Base-by-base conservation (phyloP, 2,888 invertebrate genomes). In the Diarsia mendica region DNA sequence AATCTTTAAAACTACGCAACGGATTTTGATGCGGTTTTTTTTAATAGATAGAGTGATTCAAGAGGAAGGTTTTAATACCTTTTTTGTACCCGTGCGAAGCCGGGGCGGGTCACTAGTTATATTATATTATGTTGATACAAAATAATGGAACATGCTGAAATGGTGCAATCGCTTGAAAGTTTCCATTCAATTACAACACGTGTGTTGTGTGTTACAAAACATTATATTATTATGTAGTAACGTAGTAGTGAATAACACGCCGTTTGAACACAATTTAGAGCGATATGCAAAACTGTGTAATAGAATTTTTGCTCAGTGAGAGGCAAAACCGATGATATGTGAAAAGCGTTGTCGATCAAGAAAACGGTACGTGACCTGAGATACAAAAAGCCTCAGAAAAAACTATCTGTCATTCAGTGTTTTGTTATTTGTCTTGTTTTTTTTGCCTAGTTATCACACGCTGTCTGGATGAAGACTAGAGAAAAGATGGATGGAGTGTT, bases 101-200 rank as follows among this genome's bases (percentile, higher is more conserved):
- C n/a, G n/a, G n/a, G n/a, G n/a, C n/a, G n/a, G n/a, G n/a, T n/a
- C n/a, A n/a, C n/a, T n/a, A n/a, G n/a, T 20, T 9, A 13, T 23
- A 51, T 20, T 10, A 55, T 53, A 11, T 53, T 53, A n/a, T 4
- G n/a, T 53, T 53, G 5, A 67, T 46, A 23, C 2, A 11, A 72
- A n/a, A 51, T 53, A 63, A 28, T 61, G 13, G 20, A 63, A 53
- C 4, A 6, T 18, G 39, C 9, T 66, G 15, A 23, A 61, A 33
- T 13, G 9, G 20, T 49, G 44, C 55, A 76, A 6, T 33, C 44
- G 3, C 1, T 49, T 39, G 51, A 58, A 65, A 13, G 33, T 60
- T 58, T 46, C 48, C 28, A 20, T 53, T 61, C 13, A 15, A 39
- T 33, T 58, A 60, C n/a, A 65, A 48, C 60, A 64, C 78, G 46